Evolutionary conservation across 2,888 invertebrate species (phyloP).

Genomic region (Dugesia japonica): DNA sequence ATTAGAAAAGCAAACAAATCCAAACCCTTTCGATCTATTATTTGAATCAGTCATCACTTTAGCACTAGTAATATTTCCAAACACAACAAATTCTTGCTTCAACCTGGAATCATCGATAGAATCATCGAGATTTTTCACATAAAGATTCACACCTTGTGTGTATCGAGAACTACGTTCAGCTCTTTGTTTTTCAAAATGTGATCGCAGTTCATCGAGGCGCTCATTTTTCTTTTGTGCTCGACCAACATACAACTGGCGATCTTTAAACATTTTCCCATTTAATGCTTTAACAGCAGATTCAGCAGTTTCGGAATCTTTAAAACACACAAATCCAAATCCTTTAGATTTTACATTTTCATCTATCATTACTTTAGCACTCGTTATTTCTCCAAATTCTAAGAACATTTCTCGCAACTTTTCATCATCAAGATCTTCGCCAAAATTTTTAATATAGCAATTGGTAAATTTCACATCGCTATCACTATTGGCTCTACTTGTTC

Average conservation of each 20-base stretch:
- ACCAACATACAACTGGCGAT: constrained; percentile 65
- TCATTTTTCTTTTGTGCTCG: constrained; percentile 98
- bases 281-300: constrained; percentile 51
- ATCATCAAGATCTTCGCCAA: constrained; percentile 80
- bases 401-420: constrained; percentile 75
- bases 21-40: constrained; percentile 68
- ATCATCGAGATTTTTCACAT: constrained; percentile 96
- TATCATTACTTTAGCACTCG: constrained; percentile 56
- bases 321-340: constrained; percentile 93
- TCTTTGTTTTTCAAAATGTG: constrained; percentile 84
- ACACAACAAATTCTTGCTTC: constrained; percentile 79
- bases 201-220: constrained; percentile 81
- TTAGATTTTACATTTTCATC: constrained; percentile 57
- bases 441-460: constrained; percentile 96
- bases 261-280: constrained; percentile 31
- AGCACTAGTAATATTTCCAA: constrained; percentile 91
- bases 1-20: constrained; percentile 92
- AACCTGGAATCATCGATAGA: constrained; percentile 88
- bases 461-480: constrained; percentile 85
- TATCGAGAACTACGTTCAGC: constrained; percentile 70
- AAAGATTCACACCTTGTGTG: constrained; percentile 73
- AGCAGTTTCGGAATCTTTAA: constrained; percentile 83
- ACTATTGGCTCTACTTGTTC: constrained; percentile 91
- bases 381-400: constrained; percentile 63
- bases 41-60: constrained; percentile 57